Conservation (phyloP, 2,797 vertebrate genomes). For the Pagetopsis macropterus region DNA sequence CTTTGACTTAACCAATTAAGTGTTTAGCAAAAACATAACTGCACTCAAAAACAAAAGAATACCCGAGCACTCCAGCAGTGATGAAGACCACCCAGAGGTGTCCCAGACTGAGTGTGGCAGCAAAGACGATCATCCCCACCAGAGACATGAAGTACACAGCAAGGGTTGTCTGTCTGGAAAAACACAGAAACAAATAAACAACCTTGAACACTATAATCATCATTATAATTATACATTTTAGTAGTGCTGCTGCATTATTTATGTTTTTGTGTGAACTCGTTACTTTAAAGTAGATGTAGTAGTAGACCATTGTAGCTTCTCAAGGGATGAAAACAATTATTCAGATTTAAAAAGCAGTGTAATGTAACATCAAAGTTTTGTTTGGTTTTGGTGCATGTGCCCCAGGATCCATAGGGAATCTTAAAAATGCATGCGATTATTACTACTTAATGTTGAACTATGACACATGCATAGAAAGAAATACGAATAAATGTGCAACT, state of each 20-base stretch:
- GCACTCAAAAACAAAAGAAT: constrained; percentile 15
- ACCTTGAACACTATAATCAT: not conserved
- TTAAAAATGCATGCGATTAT: no score
- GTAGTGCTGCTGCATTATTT: not conserved
- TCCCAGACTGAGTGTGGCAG: constrained; percentile 87
- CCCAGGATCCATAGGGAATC: no score
- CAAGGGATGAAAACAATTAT: no score
- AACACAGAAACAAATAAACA: constrained; percentile 5
- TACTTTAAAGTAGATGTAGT: fast-evolving
- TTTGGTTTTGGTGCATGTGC: no score
- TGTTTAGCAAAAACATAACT: not conserved
- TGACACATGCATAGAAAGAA: no score
- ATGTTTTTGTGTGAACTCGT: not conserved
- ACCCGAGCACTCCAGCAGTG: constrained; percentile 86
- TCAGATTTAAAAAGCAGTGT: no score
- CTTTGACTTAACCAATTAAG: not conserved
- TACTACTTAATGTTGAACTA: no score
- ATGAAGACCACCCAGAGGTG: constrained; percentile 95
- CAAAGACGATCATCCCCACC: constrained; percentile 91
- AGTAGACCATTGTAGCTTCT: not conserved
- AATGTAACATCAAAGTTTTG: no score
- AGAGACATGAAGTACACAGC: constrained; percentile 91
- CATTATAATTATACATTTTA: not conserved
- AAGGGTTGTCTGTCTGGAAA: constrained; percentile 90
- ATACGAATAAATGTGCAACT: no score